Evolutionary conservation across 1,140 invertebrate genomes (phyloP), one percentile per base, ranked within the genome.

Genomic region (Apis cerana): DNA sequence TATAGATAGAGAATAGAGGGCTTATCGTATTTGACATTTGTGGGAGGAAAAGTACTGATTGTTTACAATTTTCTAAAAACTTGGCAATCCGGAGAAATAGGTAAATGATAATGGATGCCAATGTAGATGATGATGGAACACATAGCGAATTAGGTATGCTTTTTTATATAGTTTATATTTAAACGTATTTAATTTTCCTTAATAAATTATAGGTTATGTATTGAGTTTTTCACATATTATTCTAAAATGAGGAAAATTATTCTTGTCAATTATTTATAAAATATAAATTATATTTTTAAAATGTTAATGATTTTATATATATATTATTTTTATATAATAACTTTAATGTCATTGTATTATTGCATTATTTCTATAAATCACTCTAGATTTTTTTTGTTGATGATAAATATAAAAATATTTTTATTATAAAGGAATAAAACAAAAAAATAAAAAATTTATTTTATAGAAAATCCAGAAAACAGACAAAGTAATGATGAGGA

Each of bases 51-150:
- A 33, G 23, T 50, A 58, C 33, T 19, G 52, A 33, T 81, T 76
- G 72, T 81, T 75, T 68, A 81, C 64, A 19, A 69, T 61, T 76
- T 59, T 15, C 0, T 17, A 1, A 59, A 27, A 23, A n/a, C 17
- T 59, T 0, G 17, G 10, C 50, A 52, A 1, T 33, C 33, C 48
- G 5, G 8, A 50, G n/a, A 8, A 12, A 61, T 43, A 62, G 4
- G 17, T 71, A 48, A 48, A 50, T 80, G 9, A 48, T 52, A 71
- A 84, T 84, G 83, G 52, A 76, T n/a, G 33, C 33, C n/a, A 74
- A 82, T 9, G 23, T 19, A 48, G 72, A 84, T 23, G 75, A 80
- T 17, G 72, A 82, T 13, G 54, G 13, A 13, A 77, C 75, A 21
- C 72, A 48, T 11, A 70, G 23, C 43, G 74, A 84, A 43, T 58